Percentiles rank a stretch among this genome's conserved stretches.
Evolutionary conservation across 2,888 invertebrate genomes (phyloP).

Genomic region (Andrena marginata): DNA sequence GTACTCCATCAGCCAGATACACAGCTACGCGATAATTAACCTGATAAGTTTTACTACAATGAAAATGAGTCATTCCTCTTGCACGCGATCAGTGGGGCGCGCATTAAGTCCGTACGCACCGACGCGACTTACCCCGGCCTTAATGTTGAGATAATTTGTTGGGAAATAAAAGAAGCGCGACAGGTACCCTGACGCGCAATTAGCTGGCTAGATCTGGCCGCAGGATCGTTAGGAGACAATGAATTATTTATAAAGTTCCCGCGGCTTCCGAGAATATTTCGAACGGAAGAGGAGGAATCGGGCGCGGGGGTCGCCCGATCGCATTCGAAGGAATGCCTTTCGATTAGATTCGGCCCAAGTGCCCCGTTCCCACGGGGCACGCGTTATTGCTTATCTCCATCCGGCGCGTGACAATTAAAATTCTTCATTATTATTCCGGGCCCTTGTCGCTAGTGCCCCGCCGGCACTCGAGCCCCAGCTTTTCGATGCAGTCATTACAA

Average conservation of each 20-base stretch:
- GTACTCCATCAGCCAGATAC: no score
- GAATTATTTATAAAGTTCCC: constrained; percentile 53
- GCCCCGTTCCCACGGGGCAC: constrained; percentile 39
- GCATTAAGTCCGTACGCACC: background rate
- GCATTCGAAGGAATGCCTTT: constrained; percentile 28
- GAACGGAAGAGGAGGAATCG: constrained; percentile 20
- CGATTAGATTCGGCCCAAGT: constrained; percentile 31
- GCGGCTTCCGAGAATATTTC: constrained; percentile 40
- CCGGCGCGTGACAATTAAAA: constrained; percentile 43
- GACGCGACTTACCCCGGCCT: background rate
- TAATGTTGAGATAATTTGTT: constrained; percentile 19
- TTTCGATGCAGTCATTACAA: constrained; percentile 8
- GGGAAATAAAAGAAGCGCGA: background rate
- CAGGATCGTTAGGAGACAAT: constrained; percentile 46
- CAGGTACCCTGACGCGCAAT: constrained; percentile 29
- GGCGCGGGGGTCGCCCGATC: constrained; percentile 9
- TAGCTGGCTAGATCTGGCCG: constrained; percentile 33
- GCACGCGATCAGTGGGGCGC: background rate
- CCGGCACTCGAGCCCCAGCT: background rate
- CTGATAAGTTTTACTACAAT: no score
- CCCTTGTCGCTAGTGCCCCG: background rate
- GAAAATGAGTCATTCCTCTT: background rate
- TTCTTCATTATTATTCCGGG: constrained; percentile 53
- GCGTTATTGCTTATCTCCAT: constrained; percentile 41
- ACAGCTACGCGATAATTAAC: no score